Evolutionary conservation across 2,113 vertebrate genomes (phyloP), one percentile per base, ranked within the genome.

Genomic region (Sinocyclocheilus maitianheensis): DNA sequence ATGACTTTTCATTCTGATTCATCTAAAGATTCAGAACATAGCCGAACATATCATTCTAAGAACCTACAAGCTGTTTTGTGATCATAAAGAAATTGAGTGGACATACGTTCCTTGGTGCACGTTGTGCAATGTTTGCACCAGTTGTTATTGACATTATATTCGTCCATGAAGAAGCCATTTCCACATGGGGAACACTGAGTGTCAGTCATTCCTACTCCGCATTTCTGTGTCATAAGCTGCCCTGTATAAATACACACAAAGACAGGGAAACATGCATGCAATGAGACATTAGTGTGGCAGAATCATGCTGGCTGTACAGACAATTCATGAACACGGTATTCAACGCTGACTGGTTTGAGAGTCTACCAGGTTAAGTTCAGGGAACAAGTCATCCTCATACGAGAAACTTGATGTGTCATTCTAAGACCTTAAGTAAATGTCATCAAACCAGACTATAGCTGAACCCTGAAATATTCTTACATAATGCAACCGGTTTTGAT

Each of bases 71-170:
- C 14, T 69, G 26, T 34, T 26, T 7, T 0, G 1, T 55, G n/a
- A 77, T 74, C 43, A 30, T 65, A 34, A n/a, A 83, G 48, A 72
- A 72, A 26, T 20, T 16, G n/a, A 81, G n/a, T 24, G 34, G 46
- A 83, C 89, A 67, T 84, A 89, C 89, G 2, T 18, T 77, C 63
- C 34, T 84, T 69, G 22, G 1, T 63, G 75, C 89, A 90, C 9
- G 0, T 16, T 16, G 9, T 53, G 83, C 89, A 90, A 3, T 2
- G 5, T 0, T 18, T 1, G 80, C 89, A 90, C 5, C 5, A 2
- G 0, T 16, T 0, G 16, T 0, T 24, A 30, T 46, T 14, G 1
- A 0, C 10, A 24, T 80, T 90, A 69, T 18, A 62, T 1, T 12
- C 9, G 3, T 85, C 75, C 22, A 12, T 81, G 79, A 37, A 88